Conservation (phyloP, 2,797 vertebrate genomes). For the Sebastes kiyomatsui region DNA sequence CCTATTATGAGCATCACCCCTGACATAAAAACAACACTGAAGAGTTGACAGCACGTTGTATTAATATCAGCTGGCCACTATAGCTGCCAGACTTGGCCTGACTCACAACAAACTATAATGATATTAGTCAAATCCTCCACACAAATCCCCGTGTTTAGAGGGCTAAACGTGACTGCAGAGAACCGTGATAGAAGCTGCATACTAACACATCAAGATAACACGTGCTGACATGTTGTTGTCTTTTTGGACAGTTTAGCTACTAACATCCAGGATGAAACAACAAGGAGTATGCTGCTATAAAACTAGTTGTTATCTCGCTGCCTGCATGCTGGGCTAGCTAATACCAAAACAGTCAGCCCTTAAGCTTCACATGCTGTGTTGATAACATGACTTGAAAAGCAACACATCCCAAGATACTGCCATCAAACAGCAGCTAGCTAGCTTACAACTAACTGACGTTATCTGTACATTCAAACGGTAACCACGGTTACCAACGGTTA, state of each 20-base stretch:
- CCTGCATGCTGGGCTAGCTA: neutral
- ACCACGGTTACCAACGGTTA: neutral
- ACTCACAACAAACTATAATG: slow-evolving; percentile 59
- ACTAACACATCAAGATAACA: neutral
- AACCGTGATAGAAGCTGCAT: slow-evolving; percentile 2
- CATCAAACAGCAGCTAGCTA: slow-evolving; percentile 30
- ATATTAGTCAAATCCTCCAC: slow-evolving; percentile 75
- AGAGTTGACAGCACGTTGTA: slow-evolving; percentile 5
- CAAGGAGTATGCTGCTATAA: neutral
- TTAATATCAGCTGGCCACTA: slow-evolving; percentile 20
- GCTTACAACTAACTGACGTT: neutral
- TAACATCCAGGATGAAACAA: neutral
- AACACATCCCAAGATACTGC: neutral
- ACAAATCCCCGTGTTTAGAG: slow-evolving; percentile 68
- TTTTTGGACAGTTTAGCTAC: neutral
- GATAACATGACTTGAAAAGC: slow-evolving; percentile 10
- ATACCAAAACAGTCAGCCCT: slow-evolving; percentile 7
- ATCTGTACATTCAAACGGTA: no score
- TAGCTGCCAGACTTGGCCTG: slow-evolving; percentile 44
- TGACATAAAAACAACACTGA: neutral
- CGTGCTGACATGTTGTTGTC: neutral
- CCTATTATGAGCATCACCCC: neutral
- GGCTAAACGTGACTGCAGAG: slow-evolving; percentile 37
- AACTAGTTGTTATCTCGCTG: neutral
- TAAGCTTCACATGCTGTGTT: slow-evolving; percentile 2